Evolutionary conservation across 2,797 vertebrate species (phyloP).

Genomic region (Petrocephalus schoutedeni): DNA sequence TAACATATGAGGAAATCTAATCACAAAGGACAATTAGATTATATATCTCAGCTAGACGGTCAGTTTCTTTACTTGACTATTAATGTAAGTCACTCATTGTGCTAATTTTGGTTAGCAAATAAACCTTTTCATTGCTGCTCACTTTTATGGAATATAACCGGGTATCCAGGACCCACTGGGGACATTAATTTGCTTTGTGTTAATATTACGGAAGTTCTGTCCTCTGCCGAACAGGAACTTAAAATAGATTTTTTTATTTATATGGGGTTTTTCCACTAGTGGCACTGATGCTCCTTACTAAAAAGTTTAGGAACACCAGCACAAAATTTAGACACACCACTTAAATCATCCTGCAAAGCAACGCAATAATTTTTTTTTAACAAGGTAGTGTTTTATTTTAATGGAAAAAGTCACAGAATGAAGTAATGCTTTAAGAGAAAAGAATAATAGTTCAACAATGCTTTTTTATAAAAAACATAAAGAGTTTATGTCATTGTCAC

Average conservation of each 20-base stretch:
- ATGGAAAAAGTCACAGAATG: too few relatives aligned
- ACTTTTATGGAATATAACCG: constrained; percentile 17
- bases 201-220: not conserved
- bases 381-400: too few relatives aligned
- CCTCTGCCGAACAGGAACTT: not conserved
- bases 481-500: too few relatives aligned
- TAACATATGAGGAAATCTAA: not conserved
- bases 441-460: too few relatives aligned
- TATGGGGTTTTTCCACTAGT: not conserved
- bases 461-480: too few relatives aligned
- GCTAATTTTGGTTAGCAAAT: constrained; percentile 31
- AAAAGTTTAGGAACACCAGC: too few relatives aligned
- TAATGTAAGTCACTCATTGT: constrained; percentile 29
- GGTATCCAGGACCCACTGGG: constrained; percentile 13
- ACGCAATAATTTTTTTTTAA: not conserved
- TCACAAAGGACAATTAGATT: not conserved
- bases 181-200: not conserved
- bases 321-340: not conserved
- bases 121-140: constrained; percentile 29
- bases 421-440: too few relatives aligned
- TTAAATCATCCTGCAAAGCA: not conserved
- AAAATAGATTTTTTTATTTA: not conserved
- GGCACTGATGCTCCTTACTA: not conserved
- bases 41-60: not conserved
- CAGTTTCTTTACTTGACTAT: not conserved